These are phyloP conservation scores for Torymus tubicola DNA, from an alignment of 2,888 invertebrate genomes.

Conservation along the genomic window DNA sequence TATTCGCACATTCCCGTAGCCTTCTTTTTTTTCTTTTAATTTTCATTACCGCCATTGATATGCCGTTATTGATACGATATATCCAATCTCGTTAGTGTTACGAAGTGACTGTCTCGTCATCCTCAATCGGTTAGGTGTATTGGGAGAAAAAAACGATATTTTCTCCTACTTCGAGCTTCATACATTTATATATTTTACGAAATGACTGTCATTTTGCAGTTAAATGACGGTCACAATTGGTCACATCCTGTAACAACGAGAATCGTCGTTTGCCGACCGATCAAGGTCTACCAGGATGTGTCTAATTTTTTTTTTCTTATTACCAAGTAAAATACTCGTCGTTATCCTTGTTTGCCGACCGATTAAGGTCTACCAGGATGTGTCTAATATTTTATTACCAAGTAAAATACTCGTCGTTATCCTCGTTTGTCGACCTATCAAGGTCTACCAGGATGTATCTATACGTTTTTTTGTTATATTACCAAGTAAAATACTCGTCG, in stretches of 20 bases:
- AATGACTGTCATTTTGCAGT: too few relatives aligned
- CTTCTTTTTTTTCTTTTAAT: neutral
- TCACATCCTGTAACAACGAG: too few relatives aligned
- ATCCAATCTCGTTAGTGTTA: constrained; percentile 7
- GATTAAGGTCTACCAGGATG: constrained; percentile 8
- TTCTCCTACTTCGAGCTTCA: too few relatives aligned
- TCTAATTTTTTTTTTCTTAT: neutral
- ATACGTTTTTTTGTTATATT: neutral
- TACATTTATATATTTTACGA: too few relatives aligned
- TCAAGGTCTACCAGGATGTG: constrained; percentile 10
- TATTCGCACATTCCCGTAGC: neutral
- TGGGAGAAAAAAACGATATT: too few relatives aligned
- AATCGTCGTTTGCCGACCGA: too few relatives aligned
- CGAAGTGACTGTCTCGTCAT: neutral
- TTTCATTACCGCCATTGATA: constrained; percentile 33
- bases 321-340: too few relatives aligned
- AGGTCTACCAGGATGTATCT: constrained; percentile 1
- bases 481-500: too few relatives aligned
- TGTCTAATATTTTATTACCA: neutral
- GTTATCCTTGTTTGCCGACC: neutral
- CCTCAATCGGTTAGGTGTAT: too few relatives aligned
- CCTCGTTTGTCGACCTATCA: constrained; percentile 5
- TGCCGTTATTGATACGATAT: constrained; percentile 48
- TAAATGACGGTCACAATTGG: too few relatives aligned
- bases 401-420: neutral